Base-by-base conservation (phyloP, 2,888 invertebrate genomes). In the Ypsolopha scabrella region DNA sequence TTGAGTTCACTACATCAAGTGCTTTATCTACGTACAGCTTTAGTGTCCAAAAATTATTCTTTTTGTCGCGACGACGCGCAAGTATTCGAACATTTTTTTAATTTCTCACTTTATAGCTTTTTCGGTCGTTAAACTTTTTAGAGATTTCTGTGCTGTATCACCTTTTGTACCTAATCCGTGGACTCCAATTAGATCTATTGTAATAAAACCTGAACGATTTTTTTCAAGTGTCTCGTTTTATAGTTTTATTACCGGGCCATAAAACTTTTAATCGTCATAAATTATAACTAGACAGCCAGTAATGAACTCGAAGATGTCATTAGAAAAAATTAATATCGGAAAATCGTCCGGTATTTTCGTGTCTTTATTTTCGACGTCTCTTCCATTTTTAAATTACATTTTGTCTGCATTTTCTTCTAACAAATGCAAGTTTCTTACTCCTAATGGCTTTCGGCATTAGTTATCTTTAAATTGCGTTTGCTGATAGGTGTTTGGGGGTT, bases 371-470 rank as follows among this genome's bases (percentile, higher is more conserved):
- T 24, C 24, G 24, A 41, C 6, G 37, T 37, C 36, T 37, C 36
- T 49, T 13, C 24, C 14, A 14, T 72, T 76, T 80, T 71, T 77
- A 77, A 78, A 75, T 77, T 80, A 78, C 81, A 78, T 79, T 78
- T 73, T 37, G 35, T 46, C 59, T 78, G 77, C 75, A 73, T 70
- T 52, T 52, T 33, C 34, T 14, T 45, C 38, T 45, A 45, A 43
- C 6, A 36, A 10, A 13, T 45, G 14, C 9, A 47, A 47, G 37
- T 67, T 63, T 67, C 66, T 65, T 24, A 53, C 54, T 60, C 77
- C 75, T 85, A 83, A 85, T 80, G 85, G 80, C 78, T 70, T 55
- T 55, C 59, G 56, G 70, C 85, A 85, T 85, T 85, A 81, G 77
- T 82, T 83, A 85, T 85, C 85, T 83, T 70, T 67, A 78, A 78